A percentile compares a stretch with the other conserved stretches of the same genome.
Conservation (phyloP, 2,888 invertebrate species). For the Scaptomyza parva region DNA sequence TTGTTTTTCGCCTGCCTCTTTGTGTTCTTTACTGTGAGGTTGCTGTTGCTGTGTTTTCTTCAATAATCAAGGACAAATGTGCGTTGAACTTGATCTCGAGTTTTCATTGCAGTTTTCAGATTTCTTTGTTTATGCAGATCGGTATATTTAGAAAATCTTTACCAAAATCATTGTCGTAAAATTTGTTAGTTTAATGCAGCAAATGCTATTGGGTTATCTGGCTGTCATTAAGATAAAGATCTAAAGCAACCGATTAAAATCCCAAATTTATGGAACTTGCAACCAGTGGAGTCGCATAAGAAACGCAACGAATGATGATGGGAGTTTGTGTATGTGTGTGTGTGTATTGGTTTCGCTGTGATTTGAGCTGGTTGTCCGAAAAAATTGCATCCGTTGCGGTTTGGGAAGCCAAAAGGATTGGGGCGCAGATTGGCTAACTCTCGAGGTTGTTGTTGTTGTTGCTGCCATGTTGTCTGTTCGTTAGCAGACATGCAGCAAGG, state of each 20-base stretch:
- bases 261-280: constrained; percentile 65
- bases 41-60: constrained; percentile 41
- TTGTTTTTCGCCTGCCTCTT: constrained; percentile 59
- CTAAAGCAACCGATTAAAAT: constrained; percentile 63
- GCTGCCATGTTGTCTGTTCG: constrained; percentile 51
- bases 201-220: constrained; percentile 11
- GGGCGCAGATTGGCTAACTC: constrained; percentile 14
- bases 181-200: constrained; percentile 69
- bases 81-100: constrained; percentile 80
- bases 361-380: constrained; percentile 73
- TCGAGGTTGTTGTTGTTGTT: constrained; percentile 10
- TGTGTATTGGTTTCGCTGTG: constrained; percentile 42
- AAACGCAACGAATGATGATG: constrained; percentile 63
- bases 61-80: constrained; percentile 81
- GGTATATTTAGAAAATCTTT: constrained; percentile 65
- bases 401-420: constrained; percentile 32
- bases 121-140: constrained; percentile 59
- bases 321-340: background rate
- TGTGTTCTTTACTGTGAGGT: constrained; percentile 20
- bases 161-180: constrained; percentile 65
- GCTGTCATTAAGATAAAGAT: constrained; percentile 66
- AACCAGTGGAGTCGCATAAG: constrained; percentile 41
- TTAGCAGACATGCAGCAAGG: constrained; percentile 55
- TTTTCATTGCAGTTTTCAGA: constrained; percentile 63
- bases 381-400: constrained; percentile 59